These are phyloP conservation scores for Chironomus tentans DNA, from an alignment of 2,888 invertebrate species.

Conservation along the genomic window DNA sequence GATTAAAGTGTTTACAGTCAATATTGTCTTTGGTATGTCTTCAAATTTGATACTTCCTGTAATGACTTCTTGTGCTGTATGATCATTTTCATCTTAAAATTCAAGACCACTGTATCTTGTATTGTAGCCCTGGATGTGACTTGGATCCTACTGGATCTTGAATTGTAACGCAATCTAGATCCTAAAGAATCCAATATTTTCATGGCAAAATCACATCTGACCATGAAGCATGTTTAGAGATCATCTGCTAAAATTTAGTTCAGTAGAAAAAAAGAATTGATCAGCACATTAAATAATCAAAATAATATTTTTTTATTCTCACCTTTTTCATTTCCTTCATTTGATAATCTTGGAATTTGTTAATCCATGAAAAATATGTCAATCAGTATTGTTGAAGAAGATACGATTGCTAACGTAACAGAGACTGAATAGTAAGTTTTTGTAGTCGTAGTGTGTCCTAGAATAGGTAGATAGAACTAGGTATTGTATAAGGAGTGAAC, in stretches of 20 bases:
- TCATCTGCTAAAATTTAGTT: neutral
- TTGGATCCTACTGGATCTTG: no score
- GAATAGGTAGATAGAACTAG: neutral
- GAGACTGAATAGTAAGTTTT: slow-evolving; percentile 1
- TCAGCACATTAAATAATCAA: neutral
- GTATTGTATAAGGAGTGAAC: no score
- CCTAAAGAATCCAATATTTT: no score
- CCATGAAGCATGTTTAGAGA: neutral
- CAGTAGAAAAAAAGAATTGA: neutral
- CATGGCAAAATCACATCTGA: neutral
- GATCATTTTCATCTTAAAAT: no score
- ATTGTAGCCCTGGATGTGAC: no score
- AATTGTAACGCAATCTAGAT: no score
- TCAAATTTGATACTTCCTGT: no score
- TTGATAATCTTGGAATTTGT: neutral
- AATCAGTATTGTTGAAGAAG: neutral
- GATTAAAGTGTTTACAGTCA: no score
- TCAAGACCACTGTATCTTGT: no score
- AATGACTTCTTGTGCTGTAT: no score
- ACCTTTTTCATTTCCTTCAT: neutral
- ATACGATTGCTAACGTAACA: neutral
- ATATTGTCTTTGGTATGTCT: no score
- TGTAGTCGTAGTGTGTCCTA: neutral
- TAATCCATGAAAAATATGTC: neutral
- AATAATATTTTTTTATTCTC: neutral